Percentiles rank a stretch among this genome's conserved stretches.
These are phyloP conservation scores for Sorex araneus DNA, from an alignment of 2,113 vertebrate genomes.

Conservation along the genomic window DNA sequence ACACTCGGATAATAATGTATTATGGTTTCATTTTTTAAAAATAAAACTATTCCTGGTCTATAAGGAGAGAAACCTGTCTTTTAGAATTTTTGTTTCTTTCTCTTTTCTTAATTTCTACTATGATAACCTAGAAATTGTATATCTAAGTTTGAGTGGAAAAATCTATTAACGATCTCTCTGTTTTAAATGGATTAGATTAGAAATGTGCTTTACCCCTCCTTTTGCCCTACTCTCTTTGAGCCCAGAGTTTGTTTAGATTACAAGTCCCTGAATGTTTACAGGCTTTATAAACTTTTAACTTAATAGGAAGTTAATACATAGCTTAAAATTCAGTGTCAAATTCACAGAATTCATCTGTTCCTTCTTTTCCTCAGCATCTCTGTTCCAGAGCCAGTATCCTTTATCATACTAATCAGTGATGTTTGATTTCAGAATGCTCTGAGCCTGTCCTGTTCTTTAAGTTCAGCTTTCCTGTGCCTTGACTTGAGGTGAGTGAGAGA, in stretches of 20 bases:
- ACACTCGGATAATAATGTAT: constrained; percentile 11
- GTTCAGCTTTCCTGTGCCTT: not conserved
- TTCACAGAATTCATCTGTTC: not conserved
- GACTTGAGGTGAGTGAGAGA: not conserved
- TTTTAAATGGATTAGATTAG: not conserved
- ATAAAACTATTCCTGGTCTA: constrained; percentile 7
- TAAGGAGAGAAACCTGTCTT: not conserved
- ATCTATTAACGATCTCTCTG: not conserved
- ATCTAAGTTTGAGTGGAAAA: not conserved
- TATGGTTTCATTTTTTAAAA: constrained; percentile 32
- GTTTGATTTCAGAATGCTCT: not conserved
- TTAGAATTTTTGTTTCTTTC: not conserved
- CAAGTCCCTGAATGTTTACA: not conserved
- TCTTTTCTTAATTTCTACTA: not conserved
- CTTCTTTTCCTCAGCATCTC: not conserved
- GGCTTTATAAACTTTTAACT: not conserved
- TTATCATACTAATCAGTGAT: not conserved
- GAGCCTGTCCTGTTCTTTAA: not conserved
- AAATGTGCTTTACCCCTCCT: not conserved
- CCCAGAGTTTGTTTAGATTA: not conserved
- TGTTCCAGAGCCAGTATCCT: not conserved
- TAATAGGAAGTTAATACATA: not conserved
- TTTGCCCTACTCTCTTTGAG: not conserved
- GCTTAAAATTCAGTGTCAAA: not conserved
- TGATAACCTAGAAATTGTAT: not conserved